Evolutionary conservation across 1,140 invertebrate genomes (phyloP).

Genomic region (Panulirus ornatus): DNA sequence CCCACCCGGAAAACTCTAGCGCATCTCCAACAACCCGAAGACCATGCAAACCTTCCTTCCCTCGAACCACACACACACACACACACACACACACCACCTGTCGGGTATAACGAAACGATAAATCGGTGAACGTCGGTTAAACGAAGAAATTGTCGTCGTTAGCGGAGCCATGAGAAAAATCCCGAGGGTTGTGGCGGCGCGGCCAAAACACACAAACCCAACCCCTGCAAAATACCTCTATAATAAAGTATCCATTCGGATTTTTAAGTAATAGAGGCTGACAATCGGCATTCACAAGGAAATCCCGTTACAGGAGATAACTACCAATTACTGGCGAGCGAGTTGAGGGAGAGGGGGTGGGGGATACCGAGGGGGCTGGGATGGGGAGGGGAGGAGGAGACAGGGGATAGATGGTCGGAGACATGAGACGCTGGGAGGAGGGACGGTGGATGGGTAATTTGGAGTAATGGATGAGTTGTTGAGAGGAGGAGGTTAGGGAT

Average conservation of each 20-base stretch:
- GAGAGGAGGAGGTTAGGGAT: neutral
- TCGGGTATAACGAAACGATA: no score
- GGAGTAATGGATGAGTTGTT: conserved; percentile 15
- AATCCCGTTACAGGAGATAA: conserved; percentile 52
- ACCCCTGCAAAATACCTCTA: conserved; percentile 49
- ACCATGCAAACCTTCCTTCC: no score
- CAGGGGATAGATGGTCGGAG: neutral
- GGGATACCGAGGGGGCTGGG: neutral
- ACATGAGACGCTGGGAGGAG: neutral
- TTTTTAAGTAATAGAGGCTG: conserved; percentile 62
- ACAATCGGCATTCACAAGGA: conserved; percentile 59
- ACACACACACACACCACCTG: no score
- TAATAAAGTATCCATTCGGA: conserved; percentile 56
- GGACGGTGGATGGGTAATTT: conserved; percentile 8
- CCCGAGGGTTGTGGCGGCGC: neutral
- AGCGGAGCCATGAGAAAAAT: neutral
- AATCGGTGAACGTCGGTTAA: no score
- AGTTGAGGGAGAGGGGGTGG: neutral
- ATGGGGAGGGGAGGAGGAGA: neutral
- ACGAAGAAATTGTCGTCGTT: neutral
- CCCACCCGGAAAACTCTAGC: no score
- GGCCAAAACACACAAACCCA: conserved; percentile 52
- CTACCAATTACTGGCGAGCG: conserved; percentile 34
- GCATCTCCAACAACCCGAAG: no score
- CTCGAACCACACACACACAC: no score